phyloP scores from a whole-genome alignment of 2,888 invertebrate species.

The Auanema freiburgensis region DNA sequence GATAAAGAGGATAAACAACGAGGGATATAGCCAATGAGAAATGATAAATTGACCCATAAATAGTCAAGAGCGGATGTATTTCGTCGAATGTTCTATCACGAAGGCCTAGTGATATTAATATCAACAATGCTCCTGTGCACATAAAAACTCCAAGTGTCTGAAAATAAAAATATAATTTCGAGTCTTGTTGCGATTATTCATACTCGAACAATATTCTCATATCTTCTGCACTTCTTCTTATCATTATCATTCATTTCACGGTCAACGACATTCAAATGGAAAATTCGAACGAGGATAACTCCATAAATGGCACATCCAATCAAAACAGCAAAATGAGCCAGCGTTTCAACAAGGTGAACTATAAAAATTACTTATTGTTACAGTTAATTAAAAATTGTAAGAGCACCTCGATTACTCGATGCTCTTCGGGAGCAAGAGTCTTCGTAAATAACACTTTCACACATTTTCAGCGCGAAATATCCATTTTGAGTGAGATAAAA shows the following conservation, averaged over 20 bases:
- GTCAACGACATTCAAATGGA: slow-evolving; percentile 8
- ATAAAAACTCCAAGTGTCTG: slow-evolving; percentile 17
- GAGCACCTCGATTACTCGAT: slow-evolving; percentile 4
- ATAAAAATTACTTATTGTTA: neutral
- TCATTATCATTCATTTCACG: slow-evolving; percentile 1
- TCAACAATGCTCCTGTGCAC: slow-evolving; percentile 10
- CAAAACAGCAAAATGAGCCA: slow-evolving; percentile 13
- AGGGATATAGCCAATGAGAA: slow-evolving; percentile 15
- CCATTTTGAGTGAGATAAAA: slow-evolving; percentile 11
- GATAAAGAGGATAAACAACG: slow-evolving; percentile 17
- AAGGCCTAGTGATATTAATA: slow-evolving; percentile 5
- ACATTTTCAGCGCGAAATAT: slow-evolving; percentile 6
- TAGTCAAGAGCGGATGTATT: slow-evolving; percentile 16
- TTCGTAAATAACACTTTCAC: neutral
- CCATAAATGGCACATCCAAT: slow-evolving; percentile 3
- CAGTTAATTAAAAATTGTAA: neutral
- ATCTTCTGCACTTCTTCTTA: neutral
- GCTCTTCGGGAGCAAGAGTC: slow-evolving; percentile 2
- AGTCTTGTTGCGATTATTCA: neutral
- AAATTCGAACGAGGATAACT: slow-evolving; percentile 9
- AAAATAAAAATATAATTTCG: neutral
- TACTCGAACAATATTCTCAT: slow-evolving; percentile 12
- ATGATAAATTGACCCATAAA: slow-evolving; percentile 21
- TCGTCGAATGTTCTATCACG: slow-evolving; percentile 1
- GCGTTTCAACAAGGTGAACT: slow-evolving; percentile 16